These are phyloP conservation scores for Drosophila kuntzei DNA, from an alignment of 2,888 invertebrate genomes.

Conservation along the genomic window DNA sequence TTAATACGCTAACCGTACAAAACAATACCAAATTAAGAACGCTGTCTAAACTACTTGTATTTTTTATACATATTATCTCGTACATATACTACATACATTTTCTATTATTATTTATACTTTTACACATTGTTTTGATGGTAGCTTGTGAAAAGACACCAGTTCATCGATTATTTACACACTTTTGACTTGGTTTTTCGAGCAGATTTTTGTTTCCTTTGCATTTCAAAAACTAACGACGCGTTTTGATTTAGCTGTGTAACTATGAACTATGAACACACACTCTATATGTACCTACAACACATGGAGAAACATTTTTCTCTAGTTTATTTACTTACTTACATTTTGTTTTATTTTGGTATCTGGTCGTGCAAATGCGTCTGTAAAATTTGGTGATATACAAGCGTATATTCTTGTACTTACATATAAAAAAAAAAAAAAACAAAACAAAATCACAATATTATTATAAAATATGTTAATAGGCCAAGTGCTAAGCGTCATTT, in stretches of 20 bases:
- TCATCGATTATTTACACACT: constrained; percentile 40
- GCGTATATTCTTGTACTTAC: constrained; percentile 21
- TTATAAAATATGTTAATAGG: constrained; percentile 32
- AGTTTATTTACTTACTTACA: constrained; percentile 23
- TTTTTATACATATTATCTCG: constrained; percentile 49
- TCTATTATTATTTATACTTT: constrained; percentile 32
- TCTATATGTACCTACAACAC: constrained; percentile 22
- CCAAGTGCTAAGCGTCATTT: constrained; percentile 46
- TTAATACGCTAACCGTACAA: constrained; percentile 65
- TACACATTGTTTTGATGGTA: constrained; percentile 67
- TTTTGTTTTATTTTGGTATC: constrained; percentile 52
- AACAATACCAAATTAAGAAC: constrained; percentile 54
- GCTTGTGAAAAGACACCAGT: constrained; percentile 71
- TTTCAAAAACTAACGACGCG: constrained; percentile 60
- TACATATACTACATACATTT: constrained; percentile 37
- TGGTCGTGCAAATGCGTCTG: constrained; percentile 71
- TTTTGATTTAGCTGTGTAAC: constrained; percentile 25
- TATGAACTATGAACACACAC: neutral
- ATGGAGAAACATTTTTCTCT: constrained; percentile 11
- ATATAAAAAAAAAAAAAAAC: constrained; percentile 2
- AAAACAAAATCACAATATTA: constrained; percentile 31
- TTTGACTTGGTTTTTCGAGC: constrained; percentile 72
- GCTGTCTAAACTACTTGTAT: constrained; percentile 48
- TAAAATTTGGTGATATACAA: constrained; percentile 50
- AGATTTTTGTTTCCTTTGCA: constrained; percentile 50